Percentiles rank a stretch among this genome's conserved stretches.
phyloP scores from a whole-genome alignment of 2,113 vertebrate genomes.

The Ardeotis arabs region DNA sequence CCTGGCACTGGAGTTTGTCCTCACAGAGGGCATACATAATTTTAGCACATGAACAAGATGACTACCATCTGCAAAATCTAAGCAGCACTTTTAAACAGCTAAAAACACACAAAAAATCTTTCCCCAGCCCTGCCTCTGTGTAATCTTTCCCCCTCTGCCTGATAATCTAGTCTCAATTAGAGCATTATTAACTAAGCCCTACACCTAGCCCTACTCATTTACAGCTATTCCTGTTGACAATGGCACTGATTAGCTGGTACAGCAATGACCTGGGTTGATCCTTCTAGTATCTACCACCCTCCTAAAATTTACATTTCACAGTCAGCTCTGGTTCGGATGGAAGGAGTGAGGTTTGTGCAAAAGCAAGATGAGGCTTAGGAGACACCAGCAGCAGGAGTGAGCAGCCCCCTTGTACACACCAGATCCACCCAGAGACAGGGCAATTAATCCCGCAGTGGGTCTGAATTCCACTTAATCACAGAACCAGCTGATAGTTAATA shows the following conservation, averaged over 20 bases:
- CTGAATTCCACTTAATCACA: constrained; percentile 36
- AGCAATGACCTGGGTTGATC: background rate
- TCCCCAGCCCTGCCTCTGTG: background rate
- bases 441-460: constrained; percentile 13
- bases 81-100: background rate
- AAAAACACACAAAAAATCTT: background rate
- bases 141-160: background rate
- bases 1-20: background rate
- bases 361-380: background rate
- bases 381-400: background rate
- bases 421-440: background rate
- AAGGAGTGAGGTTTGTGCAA: background rate
- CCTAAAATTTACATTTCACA: background rate
- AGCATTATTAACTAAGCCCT: constrained; percentile 12
- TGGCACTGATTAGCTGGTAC: constrained; percentile 52
- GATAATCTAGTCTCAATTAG: constrained; percentile 7
- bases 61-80: background rate
- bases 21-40: background rate
- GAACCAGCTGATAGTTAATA: constrained; percentile 11
- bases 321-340: background rate
- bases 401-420: background rate
- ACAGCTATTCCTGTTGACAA: constrained; percentile 46
- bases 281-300: background rate
- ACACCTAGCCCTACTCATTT: constrained; percentile 29
- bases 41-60: background rate